Conservation (phyloP, 2,888 invertebrate species). For the Apamea anceps region DNA sequence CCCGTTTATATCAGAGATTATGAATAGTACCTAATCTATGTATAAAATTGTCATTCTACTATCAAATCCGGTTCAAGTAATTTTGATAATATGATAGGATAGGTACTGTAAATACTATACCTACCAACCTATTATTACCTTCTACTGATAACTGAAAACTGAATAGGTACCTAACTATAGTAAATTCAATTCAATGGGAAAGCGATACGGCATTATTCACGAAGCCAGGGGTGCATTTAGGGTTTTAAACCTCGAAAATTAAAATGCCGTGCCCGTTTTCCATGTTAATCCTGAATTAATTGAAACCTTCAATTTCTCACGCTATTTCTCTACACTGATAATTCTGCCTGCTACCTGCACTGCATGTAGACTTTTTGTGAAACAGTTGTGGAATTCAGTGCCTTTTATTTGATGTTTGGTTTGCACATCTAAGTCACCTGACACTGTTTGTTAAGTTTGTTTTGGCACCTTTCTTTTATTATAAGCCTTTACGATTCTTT, state of each 20-base stretch:
- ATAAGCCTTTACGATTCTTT: background rate
- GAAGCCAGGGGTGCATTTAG: background rate
- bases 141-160: background rate
- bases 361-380: background rate
- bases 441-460: background rate
- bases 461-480: constrained; percentile 3
- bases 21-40: background rate
- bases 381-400: background rate
- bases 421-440: background rate
- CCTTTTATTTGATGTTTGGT: background rate
- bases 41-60: constrained; percentile 21
- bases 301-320: background rate
- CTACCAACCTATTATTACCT: background rate
- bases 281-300: background rate
- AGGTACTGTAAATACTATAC: background rate
- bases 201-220: background rate
- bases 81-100: constrained; percentile 22
- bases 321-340: background rate
- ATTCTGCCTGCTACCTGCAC: background rate
- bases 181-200: background rate
- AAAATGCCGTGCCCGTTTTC: background rate
- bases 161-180: background rate
- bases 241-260: constrained; percentile 3
- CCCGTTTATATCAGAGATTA: constrained; percentile 17
- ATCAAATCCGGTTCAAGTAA: constrained; percentile 57